Conservation (phyloP, 1,140 invertebrate species). For the Mycetomoellerius zeteki region DNA sequence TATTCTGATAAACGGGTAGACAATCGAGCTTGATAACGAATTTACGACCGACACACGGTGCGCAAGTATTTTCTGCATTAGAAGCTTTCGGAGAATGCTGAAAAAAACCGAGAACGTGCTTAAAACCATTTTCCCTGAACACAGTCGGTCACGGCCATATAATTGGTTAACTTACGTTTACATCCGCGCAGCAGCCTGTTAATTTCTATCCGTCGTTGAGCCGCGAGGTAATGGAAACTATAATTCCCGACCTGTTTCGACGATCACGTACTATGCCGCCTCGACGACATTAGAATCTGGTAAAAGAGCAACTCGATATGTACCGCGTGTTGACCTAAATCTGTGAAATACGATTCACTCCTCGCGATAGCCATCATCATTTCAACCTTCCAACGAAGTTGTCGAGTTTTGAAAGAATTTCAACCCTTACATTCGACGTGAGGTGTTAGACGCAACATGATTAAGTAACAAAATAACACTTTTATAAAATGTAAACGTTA, state of each 20-base stretch:
- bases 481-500: too few species aligned
- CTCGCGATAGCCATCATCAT: constrained; percentile 21
- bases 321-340: constrained; percentile 40
- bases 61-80: not conserved
- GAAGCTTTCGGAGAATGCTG: constrained; percentile 2
- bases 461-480: constrained; percentile 14
- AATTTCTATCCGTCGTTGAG: constrained; percentile 44
- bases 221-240: constrained; percentile 58
- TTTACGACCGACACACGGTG: not conserved
- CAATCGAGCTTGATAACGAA: constrained; percentile 2
- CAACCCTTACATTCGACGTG: not conserved
- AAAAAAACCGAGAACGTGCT: constrained; percentile 49
- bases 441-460: not conserved
- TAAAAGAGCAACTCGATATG: constrained; percentile 43
- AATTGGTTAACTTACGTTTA: constrained; percentile 56
- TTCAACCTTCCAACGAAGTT: constrained; percentile 27
- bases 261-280: constrained; percentile 55
- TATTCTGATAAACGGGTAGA: not conserved
- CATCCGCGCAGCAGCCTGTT: constrained; percentile 1
- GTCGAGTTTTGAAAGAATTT: constrained; percentile 34
- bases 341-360: constrained; percentile 13
- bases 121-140: constrained; percentile 41
- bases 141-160: constrained; percentile 53
- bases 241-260: constrained; percentile 49
- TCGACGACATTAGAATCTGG: constrained; percentile 49